Evolutionary conservation across 2,113 vertebrate species (phyloP).

Genomic region (Zosterops pallidus): DNA sequence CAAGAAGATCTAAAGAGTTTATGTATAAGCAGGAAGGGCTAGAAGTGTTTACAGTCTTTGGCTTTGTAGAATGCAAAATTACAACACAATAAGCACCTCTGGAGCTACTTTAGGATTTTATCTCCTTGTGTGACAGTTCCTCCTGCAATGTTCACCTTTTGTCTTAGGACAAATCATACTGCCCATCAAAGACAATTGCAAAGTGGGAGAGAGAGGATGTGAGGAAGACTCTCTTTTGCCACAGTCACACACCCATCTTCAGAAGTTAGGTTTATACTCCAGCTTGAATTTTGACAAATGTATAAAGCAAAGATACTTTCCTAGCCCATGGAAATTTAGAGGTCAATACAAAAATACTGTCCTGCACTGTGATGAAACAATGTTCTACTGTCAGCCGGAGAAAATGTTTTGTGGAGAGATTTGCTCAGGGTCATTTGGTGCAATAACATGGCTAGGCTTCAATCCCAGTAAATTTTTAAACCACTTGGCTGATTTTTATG

Average conservation of each 20-base stretch:
- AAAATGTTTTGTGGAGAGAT: not conserved
- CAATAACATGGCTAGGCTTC: not conserved
- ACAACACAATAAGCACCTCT: not conserved
- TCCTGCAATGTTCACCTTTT: not conserved
- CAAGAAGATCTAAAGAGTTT: not conserved
- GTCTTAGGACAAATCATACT: too few species aligned
- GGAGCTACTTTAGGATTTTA: not conserved
- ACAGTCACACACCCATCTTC: not conserved
- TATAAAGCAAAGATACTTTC: not conserved
- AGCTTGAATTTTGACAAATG: not conserved
- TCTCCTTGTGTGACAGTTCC: not conserved
- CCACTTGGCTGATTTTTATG: not conserved
- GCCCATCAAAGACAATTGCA: not conserved
- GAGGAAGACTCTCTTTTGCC: not conserved
- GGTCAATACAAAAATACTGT: not conserved
- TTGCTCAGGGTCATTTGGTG: not conserved
- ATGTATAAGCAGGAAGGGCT: not conserved
- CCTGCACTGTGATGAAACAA: not conserved
- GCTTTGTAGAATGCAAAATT: not conserved
- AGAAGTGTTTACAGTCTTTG: not conserved
- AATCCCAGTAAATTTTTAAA: not conserved
- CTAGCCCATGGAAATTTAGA: accelerated
- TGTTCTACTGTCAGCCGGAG: not conserved
- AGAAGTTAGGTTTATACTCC: not conserved
- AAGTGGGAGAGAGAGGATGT: not conserved